These are phyloP conservation scores for Prosapia bicincta DNA, from an alignment of 2,888 invertebrate genomes.

Conservation along the genomic window DNA sequence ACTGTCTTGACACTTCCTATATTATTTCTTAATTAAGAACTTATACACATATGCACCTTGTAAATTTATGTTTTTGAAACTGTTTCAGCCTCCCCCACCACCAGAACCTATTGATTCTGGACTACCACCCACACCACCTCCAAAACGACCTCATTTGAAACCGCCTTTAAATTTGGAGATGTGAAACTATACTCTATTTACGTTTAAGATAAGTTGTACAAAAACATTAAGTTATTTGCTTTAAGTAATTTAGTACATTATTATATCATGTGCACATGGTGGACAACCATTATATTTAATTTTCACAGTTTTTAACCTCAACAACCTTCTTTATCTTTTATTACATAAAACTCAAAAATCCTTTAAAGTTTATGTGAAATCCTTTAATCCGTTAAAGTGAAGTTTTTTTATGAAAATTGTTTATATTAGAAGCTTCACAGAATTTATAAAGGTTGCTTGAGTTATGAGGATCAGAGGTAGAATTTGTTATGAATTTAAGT, in stretches of 20 bases:
- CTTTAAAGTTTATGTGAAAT: neutral
- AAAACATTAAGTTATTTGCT: neutral
- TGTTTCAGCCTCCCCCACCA: constrained; percentile 38
- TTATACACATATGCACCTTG: too few species aligned
- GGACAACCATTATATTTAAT: neutral
- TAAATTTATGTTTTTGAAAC: too few species aligned
- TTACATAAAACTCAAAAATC: neutral
- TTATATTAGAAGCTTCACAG: neutral
- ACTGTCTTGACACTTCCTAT: too few species aligned
- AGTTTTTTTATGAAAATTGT: neutral
- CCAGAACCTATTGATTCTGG: constrained; percentile 39
- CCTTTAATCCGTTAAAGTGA: neutral
- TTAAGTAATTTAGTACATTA: neutral
- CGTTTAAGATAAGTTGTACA: neutral
- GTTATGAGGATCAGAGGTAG: neutral
- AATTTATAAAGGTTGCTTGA: neutral
- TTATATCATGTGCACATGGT: neutral
- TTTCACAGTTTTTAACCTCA: too few species aligned
- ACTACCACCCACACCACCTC: constrained; percentile 42
- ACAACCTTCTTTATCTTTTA: neutral
- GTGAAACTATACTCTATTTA: neutral
- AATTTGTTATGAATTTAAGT: too few species aligned
- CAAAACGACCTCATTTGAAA: constrained; percentile 40
- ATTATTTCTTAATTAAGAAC: too few species aligned
- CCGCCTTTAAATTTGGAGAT: constrained; percentile 29